Base-by-base conservation (phyloP, 1,140 invertebrate genomes). In the Rhyzopertha dominica region DNA sequence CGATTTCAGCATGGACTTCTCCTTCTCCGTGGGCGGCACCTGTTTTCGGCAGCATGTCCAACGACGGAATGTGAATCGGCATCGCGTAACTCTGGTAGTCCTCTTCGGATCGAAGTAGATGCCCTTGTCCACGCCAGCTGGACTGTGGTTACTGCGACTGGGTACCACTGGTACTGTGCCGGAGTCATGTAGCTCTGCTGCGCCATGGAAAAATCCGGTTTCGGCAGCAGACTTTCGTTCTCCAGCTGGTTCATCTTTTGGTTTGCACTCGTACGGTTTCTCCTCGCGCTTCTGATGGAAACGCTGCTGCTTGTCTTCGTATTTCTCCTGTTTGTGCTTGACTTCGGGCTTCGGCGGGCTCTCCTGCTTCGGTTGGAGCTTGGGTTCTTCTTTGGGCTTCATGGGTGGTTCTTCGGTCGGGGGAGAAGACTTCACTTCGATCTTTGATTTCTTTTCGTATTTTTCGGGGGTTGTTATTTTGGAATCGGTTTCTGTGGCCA, bases 61-160 rank as follows among this genome's bases (percentile, higher is more conserved):
- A 34, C 7, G 48, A 54, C 4, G 59, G 56, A 23, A 63, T 58
- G 24, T 62, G 60, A 9, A 58, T 42, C 12, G 60, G 53, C 52
- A 62, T 56, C 4, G 58, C 24, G 47, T 62, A 62, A 29, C 54
- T 37, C 29, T 54, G 45, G 39, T 61, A 64, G 8, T 62, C 62
- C 56, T 62, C 4, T 58, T 62, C 4, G 57, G 51, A 43, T 65
- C 59, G 36, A 60, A 63, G 50, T 65, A 65, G 18, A 62, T 53
- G 22, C 47, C 51, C 18, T 58, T 54, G 4, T 55, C 51, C 56
- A 54, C 62, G 5, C 46, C 40, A 8, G 43, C 68, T 49, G 72
- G 63, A 29, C 74, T 68, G 8, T 80, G n/a, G 76, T 78, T 78
- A 81, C 4, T 72, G 71, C 50, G 78, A 73, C 69, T 78, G 79